Base-by-base conservation (phyloP, 2,888 invertebrate species). In the Orchesella flavescens region DNA sequence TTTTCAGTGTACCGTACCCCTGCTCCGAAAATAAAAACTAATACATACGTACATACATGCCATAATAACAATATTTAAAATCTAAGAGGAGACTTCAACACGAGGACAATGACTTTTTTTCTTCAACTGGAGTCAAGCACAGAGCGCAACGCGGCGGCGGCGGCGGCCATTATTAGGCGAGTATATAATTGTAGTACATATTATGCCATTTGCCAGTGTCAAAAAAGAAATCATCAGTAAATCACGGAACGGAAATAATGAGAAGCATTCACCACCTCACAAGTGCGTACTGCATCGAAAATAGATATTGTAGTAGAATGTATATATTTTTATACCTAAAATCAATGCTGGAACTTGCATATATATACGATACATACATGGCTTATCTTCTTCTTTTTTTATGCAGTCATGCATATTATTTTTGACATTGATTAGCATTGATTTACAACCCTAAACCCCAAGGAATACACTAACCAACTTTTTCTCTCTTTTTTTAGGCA, bases 381-480 rank as follows among this genome's bases (percentile, higher is more conserved):
- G n/a, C n/a, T n/a, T n/a, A n/a, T n/a, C n/a, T n/a, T n/a, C n/a
- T n/a, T n/a, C n/a, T 15, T 12, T 49, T 15, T 74, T 71, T 80
- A 55, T 73, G 73, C 79, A 73, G 59, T 80, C 72, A 57, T 43
- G 57, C 71, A 57, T n/a, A n/a, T n/a, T n/a, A n/a, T n/a, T n/a
- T n/a, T 24, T 23, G 49, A 80, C 44, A 49, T 53, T 75, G 82
- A 75, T 82, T 82, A 82, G 82, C 82, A 82, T 82, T 75, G 82
- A 82, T 75, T 34, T 75, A 75, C 82, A 75, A 75, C 71, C 82
- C 75, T 66, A 81, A 43, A 80, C 74, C 66, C 55, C 59, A 23
- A 81, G 34, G 61, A 55, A 65, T 72, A 79, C 72, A 72, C 53
- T 23, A 49, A 63, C 49, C 49, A 49, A 49, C 43, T 59, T 53